Base-by-base conservation (phyloP, 2,888 invertebrate genomes). In the Micoletzkya japonica region DNA sequence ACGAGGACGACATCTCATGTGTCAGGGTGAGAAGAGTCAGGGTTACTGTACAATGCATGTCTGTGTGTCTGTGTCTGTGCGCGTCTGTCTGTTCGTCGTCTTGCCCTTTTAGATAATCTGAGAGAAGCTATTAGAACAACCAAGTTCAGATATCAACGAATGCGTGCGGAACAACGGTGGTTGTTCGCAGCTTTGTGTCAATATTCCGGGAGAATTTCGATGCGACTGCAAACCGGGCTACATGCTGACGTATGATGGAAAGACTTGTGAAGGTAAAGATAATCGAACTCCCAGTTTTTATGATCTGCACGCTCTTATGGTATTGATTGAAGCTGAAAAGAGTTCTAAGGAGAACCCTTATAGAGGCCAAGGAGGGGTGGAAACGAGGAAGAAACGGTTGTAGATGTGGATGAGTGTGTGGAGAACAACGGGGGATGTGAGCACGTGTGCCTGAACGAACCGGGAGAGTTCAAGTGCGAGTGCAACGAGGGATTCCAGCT, bases 111-210 rank as follows among this genome's bases (percentile, higher is more conserved):
- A 20, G 6, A 17, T 20, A n/a, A 14, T 4, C 17, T 14, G 32
- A 17, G 20, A 20, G 1, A 2, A 34, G 6, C 26, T 44, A 14
- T 1, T 1, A 30, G 6, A 20, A 30, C 17, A 50, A 34, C 7
- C 4, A 50, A 32, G 17, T 86, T 88, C 89, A 73, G 92, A 93
- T 85, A 90, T 92, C 44, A 92, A 93, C 83, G 92, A 93, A 86
- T 93, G 93, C 85, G 90, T 90, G 76, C 89, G 91, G 81, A 91
- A 92, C 82, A 90, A 91, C 80, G 90, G 91, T 87, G 90, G 93
- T 72, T 94, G 94, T 85, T 90, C 92, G 79, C 93, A 93, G 84
- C 92, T 92, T 70, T 94, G 94, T 84, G 89, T 92, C 81, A 93
- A 94, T 86, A 90, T 90, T 0, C 90, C 90, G 71, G 93, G 93